phyloP scores from a whole-genome alignment of 2,888 invertebrate genomes.

The Drosophila siamana region DNA sequence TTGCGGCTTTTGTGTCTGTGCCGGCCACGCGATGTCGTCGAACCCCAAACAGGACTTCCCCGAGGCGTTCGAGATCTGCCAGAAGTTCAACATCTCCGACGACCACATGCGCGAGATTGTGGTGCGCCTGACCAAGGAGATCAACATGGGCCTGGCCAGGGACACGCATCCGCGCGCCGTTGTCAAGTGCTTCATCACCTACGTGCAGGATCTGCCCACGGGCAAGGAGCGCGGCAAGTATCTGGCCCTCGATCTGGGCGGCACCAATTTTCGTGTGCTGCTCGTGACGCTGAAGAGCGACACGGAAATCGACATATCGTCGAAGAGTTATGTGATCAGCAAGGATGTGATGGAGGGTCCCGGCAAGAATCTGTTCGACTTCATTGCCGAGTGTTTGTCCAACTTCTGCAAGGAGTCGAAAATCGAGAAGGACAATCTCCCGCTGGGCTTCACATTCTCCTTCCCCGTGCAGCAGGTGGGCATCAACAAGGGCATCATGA shows the following conservation, averaged over 20 bases:
- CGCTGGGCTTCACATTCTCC: conserved; percentile 98
- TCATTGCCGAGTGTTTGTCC: conserved; percentile 95
- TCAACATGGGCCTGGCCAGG: conserved; percentile 91
- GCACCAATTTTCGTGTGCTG: conserved; percentile 97
- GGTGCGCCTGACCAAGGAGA: conserved; percentile 89
- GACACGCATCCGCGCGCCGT: conserved; percentile 90
- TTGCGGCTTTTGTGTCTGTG: conserved; percentile 76
- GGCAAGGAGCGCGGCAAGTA: conserved; percentile 97
- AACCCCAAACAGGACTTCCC: conserved; percentile 77
- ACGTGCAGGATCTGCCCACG: conserved; percentile 96
- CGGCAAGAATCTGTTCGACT: conserved; percentile 94
- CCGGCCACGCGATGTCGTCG: conserved; percentile 89
- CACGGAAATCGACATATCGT: conserved; percentile 93
- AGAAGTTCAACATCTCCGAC: conserved; percentile 89
- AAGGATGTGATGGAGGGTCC: conserved; percentile 95
- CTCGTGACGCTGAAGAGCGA: conserved; percentile 91
- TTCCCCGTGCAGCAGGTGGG: conserved; percentile 95
- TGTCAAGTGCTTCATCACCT: conserved; percentile 97
- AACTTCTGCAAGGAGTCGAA: conserved; percentile 93
- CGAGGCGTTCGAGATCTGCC: conserved; percentile 90
- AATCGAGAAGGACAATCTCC: conserved; percentile 88
- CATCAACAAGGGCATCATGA: conserved; percentile 92
- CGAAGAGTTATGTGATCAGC: conserved; percentile 96
- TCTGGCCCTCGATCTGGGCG: conserved; percentile 97
- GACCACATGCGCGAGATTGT: conserved; percentile 91